Conservation (phyloP, 2,888 invertebrate species). For the Nephrocerus scutellatus region DNA sequence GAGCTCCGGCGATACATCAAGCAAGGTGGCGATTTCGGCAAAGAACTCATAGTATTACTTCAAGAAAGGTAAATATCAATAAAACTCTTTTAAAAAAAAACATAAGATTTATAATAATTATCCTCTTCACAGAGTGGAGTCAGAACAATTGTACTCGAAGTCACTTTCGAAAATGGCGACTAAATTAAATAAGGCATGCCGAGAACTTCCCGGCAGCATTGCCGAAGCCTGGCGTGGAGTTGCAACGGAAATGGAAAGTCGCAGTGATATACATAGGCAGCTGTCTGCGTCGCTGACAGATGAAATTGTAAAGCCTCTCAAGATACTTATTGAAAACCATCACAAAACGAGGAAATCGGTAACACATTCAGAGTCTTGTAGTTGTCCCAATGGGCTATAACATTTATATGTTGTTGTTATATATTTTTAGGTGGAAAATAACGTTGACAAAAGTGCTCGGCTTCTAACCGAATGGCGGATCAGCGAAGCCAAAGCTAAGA, state of each 20-base stretch:
- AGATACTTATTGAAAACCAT: constrained; percentile 62
- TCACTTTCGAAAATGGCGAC: constrained; percentile 78
- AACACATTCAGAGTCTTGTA: constrained; percentile 19
- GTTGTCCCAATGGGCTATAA: not conserved
- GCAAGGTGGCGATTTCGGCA: constrained; percentile 91
- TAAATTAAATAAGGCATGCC: constrained; percentile 76
- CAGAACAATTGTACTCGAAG: constrained; percentile 86
- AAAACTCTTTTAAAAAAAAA: not conserved
- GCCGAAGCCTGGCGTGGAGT: constrained; percentile 89
- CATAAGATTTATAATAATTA: no score
- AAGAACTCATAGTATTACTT: constrained; percentile 78
- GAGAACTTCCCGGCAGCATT: constrained; percentile 69
- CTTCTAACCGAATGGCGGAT: constrained; percentile 76
- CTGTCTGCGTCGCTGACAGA: constrained; percentile 73
- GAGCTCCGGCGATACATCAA: constrained; percentile 87
- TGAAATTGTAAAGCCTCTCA: constrained; percentile 84
- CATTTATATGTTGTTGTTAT: not conserved
- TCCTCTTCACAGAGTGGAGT: constrained; percentile 64
- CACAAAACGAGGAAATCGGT: constrained; percentile 66
- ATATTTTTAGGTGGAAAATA: constrained; percentile 57
- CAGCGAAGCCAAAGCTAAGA: constrained; percentile 83
- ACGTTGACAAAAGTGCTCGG: constrained; percentile 79
- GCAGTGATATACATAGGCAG: constrained; percentile 82
- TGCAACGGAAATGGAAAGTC: constrained; percentile 85
- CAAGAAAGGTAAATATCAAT: constrained; percentile 72